Evolutionary conservation across 2,113 vertebrate genomes (phyloP), one percentile per base, ranked within the genome.

Genomic region (Eclectus roratus): DNA sequence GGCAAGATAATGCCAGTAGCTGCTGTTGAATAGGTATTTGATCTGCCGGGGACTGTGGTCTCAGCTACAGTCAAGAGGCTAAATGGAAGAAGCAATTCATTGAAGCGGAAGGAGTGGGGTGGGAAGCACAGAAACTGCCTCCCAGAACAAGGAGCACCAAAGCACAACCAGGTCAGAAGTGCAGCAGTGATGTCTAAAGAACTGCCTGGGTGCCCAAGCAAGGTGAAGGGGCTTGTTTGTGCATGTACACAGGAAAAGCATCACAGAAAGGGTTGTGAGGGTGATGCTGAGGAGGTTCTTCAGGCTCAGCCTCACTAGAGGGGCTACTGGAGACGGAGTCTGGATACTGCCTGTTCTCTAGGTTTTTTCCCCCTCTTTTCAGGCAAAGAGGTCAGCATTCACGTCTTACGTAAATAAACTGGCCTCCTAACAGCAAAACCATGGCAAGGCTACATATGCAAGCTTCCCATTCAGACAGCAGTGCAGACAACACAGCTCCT

Each of bases 211-310:
- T 80, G 49, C 53, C 58, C 71, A 88, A 37, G 58, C 28, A 76
- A 52, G 27, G 70, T 43, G 33, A 77, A 73, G 17, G 63, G 19
- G 17, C 31, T 24, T 52, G 21, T 89, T 50, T 66, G 31, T 72
- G 39, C 0, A 0, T 53, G 7, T 2, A 0, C 7, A 0, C 6
- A 66, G 50, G 37, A 39, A 80, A 76, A 93, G 23, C 11, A 9
- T 14, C 56, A 29, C 28, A 35, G 53, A 77, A 49, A 29, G 24
- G 4, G 10, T 29, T 47, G n/a, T 44, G 53, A 43, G 31, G 27
- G 41, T 50, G 23, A 41, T 1, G 0, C 37, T 72, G 18, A 49
- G 29, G n/a, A 61, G 16, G 29, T 64, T 93, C 63, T 71, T 88
- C 50, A 52, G 49, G 29, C 24, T 73, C 41, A 77, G 63, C 28